These are phyloP conservation scores for Zoanthus sansibaricus DNA, from an alignment of 92 coral and sea anemone genomes.

Conservation along the genomic window DNA sequence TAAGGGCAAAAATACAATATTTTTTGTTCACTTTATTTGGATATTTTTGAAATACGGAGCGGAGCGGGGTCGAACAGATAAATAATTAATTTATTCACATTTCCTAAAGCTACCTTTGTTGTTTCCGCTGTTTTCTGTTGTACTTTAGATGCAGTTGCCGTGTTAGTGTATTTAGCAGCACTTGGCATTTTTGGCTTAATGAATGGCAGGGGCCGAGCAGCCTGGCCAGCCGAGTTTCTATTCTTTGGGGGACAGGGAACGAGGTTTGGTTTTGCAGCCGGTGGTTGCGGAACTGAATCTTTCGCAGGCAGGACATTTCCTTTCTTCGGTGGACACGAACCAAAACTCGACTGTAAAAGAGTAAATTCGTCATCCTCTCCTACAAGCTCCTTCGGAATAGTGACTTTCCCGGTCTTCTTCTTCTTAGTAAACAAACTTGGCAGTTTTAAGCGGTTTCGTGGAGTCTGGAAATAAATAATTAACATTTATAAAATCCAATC, in stretches of 20 bases:
- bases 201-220: conserved; percentile 17
- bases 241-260: conserved; percentile 20
- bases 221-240: neutral
- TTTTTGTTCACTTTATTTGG: no score
- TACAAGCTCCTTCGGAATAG: conserved; percentile 39
- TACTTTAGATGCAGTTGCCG: neutral
- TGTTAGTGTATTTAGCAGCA: neutral
- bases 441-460: conserved; percentile 23
- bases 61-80: no score
- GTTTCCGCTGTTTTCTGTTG: neutral
- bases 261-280: neutral
- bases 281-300: neutral
- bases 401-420: conserved; percentile 17
- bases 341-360: neutral
- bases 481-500: no score
- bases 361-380: conserved; percentile 28
- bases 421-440: conserved; percentile 25
- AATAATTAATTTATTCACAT: neutral
- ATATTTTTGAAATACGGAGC: no score
- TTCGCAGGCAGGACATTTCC: conserved; percentile 26
- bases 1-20: neutral
- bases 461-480: neutral
- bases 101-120: neutral
- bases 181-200: neutral
- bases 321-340: conserved; percentile 1